Evolutionary conservation across 2,888 invertebrate species (phyloP), one percentile per base, ranked within the genome.

Genomic region (Strigamia transsilvanica): DNA sequence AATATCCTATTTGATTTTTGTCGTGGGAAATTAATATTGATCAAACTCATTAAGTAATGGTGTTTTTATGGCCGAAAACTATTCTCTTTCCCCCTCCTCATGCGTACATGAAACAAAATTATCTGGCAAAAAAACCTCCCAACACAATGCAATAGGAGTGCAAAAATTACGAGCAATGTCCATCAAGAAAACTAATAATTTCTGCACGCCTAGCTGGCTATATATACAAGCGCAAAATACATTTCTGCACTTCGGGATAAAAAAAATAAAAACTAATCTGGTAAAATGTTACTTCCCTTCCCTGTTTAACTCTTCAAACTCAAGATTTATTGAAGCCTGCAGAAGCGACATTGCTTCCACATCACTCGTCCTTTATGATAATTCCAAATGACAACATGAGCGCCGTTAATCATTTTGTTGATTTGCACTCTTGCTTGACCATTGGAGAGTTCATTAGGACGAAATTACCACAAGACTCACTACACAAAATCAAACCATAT

Each of bases 1-100:
- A 46, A 46, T n/a, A 46, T n/a, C 46, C n/a, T n/a, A 46, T 46
- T 46, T 46, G 46, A 46, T 46, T 46, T 38, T 46, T 46, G 46
- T 46, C 46, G 38, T 1, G 15, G 15, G 15, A 46, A 46, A 46
- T 46, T 46, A 46, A 46, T 46, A 46, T 46, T 46, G 46, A 46
- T 46, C 46, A 46, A 46, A 46, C 46, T 46, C 46, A 46, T 46
- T 46, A 46, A 46, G 46, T 46, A 46, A 46, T 46, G 46, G 46
- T 46, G 46, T 46, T 46, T 46, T 46, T 46, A 46, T 46, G 46
- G 12, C 13, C 46, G 15, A 46, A n/a, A 46, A n/a, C 46, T n/a
- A 46, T 46, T 46, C 46, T 46, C 15, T 46, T 38, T 6, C 46
- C 46, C 46, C 15, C 13, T n/a, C 13, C 46, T 46, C 46, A n/a